Evolutionary conservation across 2,797 vertebrate genomes (phyloP).

Genomic region (Heliangelus exortis): DNA sequence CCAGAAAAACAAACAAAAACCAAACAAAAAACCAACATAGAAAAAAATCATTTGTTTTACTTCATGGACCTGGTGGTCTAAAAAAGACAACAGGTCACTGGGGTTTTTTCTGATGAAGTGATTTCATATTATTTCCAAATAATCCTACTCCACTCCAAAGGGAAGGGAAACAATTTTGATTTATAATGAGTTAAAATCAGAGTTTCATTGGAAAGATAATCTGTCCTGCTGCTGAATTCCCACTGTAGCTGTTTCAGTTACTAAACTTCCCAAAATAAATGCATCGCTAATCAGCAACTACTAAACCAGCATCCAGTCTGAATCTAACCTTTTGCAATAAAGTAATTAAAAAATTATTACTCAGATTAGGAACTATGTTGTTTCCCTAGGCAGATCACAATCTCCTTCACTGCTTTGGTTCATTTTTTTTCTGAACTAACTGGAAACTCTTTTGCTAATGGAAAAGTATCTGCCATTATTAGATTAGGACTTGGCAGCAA

Average conservation of each 20-base stretch:
- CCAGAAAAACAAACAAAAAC: neutral
- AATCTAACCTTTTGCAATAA: neutral
- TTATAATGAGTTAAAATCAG: constrained; percentile 13
- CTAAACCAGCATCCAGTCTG: neutral
- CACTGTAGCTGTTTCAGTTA: neutral
- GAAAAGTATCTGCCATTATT: constrained; percentile 9
- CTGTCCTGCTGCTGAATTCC: neutral
- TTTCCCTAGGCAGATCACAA: neutral
- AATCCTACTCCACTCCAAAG: neutral
- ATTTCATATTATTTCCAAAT: constrained; percentile 55
- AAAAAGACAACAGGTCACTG: neutral
- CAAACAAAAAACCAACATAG: too few relatives aligned
- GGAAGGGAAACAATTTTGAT: neutral
- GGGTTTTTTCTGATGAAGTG: constrained; percentile 25
- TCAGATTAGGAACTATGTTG: neutral
- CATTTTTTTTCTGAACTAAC: neutral
- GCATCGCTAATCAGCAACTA: neutral
- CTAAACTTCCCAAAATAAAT: neutral
- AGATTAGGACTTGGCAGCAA: constrained; percentile 35
- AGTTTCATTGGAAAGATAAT: neutral
- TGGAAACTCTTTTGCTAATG: neutral
- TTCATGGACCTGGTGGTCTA: neutral
- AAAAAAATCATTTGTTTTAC: neutral
- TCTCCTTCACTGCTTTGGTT: neutral
- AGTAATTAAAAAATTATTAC: neutral